Percentiles rank a stretch among this genome's conserved stretches.
phyloP scores from a whole-genome alignment of 2,797 vertebrate species.

The Podargus strigoides region DNA sequence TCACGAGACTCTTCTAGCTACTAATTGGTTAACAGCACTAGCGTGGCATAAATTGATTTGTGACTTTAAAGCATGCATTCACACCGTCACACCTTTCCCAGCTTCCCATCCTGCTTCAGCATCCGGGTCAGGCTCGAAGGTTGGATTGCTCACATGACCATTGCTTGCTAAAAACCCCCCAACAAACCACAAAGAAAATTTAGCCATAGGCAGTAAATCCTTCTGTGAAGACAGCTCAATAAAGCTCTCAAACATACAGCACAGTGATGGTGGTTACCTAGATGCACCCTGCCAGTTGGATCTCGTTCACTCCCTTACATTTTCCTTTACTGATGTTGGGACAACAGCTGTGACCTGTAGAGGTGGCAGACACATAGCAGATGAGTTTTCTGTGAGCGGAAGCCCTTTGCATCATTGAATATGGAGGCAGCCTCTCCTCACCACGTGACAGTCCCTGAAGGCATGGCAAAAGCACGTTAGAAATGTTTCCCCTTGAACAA shows the following conservation, averaged over 20 bases:
- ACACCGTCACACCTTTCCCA: too few species aligned
- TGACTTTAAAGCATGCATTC: too few species aligned
- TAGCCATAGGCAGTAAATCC: neutral
- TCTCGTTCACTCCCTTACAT: neutral
- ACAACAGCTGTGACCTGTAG: neutral
- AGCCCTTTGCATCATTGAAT: neutral
- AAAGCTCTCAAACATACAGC: neutral
- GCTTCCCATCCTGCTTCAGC: too few species aligned
- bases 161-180: too few species aligned
- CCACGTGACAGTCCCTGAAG: rapidly evolving
- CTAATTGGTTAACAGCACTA: too few species aligned
- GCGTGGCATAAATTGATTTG: too few species aligned
- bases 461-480: rapidly evolving
- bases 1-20: too few species aligned
- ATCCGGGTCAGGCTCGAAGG: too few species aligned
- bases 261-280: neutral
- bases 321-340: neutral
- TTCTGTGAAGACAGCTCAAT: neutral
- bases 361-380: neutral
- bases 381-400: neutral
- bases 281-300: neutral
- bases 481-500: neutral
- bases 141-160: too few species aligned
- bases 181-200: neutral
- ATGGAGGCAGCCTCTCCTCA: neutral